phyloP scores from a whole-genome alignment of 2,888 invertebrate genomes.

The Shargacucullia verbasci region DNA sequence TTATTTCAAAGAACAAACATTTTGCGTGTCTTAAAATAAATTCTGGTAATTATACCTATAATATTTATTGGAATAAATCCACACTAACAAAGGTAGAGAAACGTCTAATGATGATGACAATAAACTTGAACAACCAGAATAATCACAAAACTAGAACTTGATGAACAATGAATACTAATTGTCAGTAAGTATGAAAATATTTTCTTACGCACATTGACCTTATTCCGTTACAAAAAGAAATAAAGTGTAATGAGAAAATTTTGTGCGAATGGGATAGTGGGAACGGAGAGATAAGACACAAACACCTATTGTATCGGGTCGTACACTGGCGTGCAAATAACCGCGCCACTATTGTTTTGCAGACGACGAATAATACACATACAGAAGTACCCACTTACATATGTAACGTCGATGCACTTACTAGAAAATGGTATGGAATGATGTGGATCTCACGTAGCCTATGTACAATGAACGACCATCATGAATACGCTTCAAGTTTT shows the following conservation, averaged over 20 bases:
- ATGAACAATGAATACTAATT: conserved; percentile 41
- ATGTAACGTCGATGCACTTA: conserved; percentile 52
- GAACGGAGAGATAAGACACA: conserved; percentile 78
- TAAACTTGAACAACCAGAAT: not conserved
- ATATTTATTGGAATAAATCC: not conserved
- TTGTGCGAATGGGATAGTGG: conserved; percentile 82
- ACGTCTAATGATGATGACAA: not conserved
- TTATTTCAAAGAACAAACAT: not conserved
- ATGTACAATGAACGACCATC: conserved; percentile 26
- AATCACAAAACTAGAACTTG: conserved; percentile 12
- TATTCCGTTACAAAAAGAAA: conserved; percentile 68
- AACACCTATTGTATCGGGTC: conserved; percentile 77
- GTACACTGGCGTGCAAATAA: conserved; percentile 72
- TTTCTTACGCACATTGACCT: conserved; percentile 64
- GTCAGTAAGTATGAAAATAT: conserved; percentile 38
- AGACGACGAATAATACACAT: conserved; percentile 53
- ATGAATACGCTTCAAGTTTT: conserved; percentile 16
- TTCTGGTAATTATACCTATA: not conserved
- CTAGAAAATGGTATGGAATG: conserved; percentile 50
- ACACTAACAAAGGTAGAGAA: not conserved
- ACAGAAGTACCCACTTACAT: conserved; percentile 48
- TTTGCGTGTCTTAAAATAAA: not conserved
- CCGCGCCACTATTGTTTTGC: conserved; percentile 70
- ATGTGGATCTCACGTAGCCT: conserved; percentile 48
- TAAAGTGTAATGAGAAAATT: conserved; percentile 78